phyloP scores from a whole-genome alignment of 2,113 vertebrate genomes.

The Cavia aperea region DNA sequence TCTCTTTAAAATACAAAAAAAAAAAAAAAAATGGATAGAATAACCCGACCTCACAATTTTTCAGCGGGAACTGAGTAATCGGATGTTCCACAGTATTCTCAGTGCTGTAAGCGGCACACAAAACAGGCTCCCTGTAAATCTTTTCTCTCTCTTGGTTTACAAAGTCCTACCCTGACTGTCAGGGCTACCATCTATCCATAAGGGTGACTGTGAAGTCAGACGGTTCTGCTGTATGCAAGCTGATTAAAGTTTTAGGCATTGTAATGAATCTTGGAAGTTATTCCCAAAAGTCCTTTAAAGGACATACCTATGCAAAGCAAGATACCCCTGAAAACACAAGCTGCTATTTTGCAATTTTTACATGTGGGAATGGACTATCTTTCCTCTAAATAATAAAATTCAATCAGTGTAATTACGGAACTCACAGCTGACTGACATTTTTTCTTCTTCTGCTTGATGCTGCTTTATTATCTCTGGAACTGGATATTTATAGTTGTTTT shows the following conservation, averaged over 20 bases:
- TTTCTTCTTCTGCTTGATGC: slow-evolving; percentile 44
- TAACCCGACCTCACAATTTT: not conserved
- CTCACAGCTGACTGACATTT: slow-evolving; percentile 46
- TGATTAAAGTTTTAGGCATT: slow-evolving; percentile 66
- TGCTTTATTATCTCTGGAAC: slow-evolving; percentile 41
- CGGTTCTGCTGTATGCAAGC: slow-evolving; percentile 54
- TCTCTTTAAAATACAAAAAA: too few relatives aligned
- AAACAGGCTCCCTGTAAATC: not conserved
- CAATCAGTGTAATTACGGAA: slow-evolving; percentile 51
- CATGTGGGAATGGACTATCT: not conserved
- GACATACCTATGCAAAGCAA: slow-evolving; percentile 64
- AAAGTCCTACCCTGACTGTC: not conserved
- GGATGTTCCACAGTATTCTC: not conserved
- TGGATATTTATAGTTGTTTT: slow-evolving; percentile 48
- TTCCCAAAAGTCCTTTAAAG: slow-evolving; percentile 58
- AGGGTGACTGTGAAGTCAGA: slow-evolving; percentile 32
- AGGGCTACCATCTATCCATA: not conserved
- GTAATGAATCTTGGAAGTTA: slow-evolving; percentile 60
- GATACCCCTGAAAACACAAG: slow-evolving; percentile 67
- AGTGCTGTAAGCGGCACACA: not conserved
- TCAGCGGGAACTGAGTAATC: not conserved
- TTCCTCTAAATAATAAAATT: slow-evolving; percentile 52
- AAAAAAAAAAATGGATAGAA: not conserved
- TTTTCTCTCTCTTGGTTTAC: slow-evolving; percentile 35
- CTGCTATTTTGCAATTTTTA: slow-evolving; percentile 10